Conservation (phyloP, 2,797 vertebrate genomes). For the Rhinogobio ventralis region DNA sequence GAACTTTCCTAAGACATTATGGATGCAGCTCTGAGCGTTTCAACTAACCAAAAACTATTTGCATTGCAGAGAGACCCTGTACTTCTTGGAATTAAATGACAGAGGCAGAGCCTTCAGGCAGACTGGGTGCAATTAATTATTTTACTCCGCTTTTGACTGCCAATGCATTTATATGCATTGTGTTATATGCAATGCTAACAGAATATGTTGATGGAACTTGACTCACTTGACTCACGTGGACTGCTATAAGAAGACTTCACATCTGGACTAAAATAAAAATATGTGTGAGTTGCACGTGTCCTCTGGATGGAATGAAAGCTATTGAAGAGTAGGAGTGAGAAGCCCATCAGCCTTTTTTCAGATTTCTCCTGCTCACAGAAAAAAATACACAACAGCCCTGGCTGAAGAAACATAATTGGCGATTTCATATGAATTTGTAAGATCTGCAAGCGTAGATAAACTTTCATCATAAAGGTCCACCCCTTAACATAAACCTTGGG, state of each 20-base stretch:
- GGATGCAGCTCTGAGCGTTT: neutral
- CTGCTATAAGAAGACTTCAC: neutral
- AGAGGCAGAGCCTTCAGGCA: neutral
- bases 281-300: neutral
- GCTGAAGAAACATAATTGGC: neutral
- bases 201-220: neutral
- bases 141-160: constrained; percentile 9
- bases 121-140: neutral
- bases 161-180: neutral
- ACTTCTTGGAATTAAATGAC: neutral
- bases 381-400: neutral
- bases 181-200: neutral
- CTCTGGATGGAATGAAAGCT: neutral
- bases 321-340: neutral
- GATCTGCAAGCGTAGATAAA: neutral
- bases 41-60: neutral
- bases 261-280: neutral
- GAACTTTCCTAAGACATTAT: neutral
- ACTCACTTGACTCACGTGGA: neutral
- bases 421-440: neutral
- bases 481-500: neutral
- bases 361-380: neutral
- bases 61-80: neutral
- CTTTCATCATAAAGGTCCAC: neutral
- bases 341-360: neutral